Evolutionary conservation across 2,113 vertebrate genomes (phyloP).

Genomic region (Heteronetta atricapilla): DNA sequence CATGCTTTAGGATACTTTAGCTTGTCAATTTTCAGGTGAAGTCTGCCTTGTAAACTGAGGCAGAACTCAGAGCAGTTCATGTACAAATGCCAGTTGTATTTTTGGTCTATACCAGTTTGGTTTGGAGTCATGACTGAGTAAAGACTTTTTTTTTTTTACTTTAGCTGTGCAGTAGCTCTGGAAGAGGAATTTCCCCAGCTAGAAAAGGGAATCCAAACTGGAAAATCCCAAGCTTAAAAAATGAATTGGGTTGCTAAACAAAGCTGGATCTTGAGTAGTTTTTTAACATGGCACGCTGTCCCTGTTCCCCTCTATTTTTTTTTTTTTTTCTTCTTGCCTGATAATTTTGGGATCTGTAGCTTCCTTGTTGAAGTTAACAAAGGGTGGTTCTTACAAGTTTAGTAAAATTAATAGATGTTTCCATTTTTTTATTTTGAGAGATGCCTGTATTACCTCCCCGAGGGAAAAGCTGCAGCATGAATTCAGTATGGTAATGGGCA

Average conservation of each 20-base stretch:
- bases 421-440: neutral
- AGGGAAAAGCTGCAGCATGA: neutral
- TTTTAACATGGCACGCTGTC: neutral
- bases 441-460: neutral
- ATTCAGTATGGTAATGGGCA: neutral
- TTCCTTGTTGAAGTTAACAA: neutral
- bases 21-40: neutral
- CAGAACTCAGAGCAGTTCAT: neutral
- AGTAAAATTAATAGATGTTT: neutral
- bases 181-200: neutral
- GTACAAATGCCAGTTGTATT: neutral
- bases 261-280: neutral
- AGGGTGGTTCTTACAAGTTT: neutral
- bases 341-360: neutral
- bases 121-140: neutral
- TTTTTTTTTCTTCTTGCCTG: neutral
- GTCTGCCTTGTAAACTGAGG: neutral
- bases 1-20: neutral
- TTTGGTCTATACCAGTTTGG: neutral
- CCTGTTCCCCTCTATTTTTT: neutral
- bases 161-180: neutral
- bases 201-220: neutral
- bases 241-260: neutral
- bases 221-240: neutral
- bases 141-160: neutral